These are phyloP conservation scores for Cosmopolites sordidus DNA, from an alignment of 2,888 invertebrate species.

Conservation along the genomic window DNA sequence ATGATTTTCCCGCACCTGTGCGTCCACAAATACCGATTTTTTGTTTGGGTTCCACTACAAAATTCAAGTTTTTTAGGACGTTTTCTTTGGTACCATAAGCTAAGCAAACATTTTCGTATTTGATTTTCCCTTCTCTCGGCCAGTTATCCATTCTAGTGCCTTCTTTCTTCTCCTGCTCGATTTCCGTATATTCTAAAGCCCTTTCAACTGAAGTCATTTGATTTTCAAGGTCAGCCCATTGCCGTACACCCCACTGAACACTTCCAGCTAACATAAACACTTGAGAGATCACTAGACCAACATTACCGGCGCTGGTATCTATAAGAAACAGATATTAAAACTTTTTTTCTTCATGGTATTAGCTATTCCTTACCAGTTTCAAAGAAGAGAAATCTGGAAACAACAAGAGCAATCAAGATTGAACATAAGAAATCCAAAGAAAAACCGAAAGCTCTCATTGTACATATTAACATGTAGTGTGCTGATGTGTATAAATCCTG, in stretches of 20 bases:
- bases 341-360: background rate
- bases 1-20: slow-evolving; percentile 80
- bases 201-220: slow-evolving; percentile 89
- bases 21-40: slow-evolving; percentile 78
- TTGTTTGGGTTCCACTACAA: slow-evolving; percentile 63
- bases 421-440: slow-evolving; percentile 37
- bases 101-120: slow-evolving; percentile 64
- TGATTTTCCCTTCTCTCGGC: slow-evolving; percentile 66
- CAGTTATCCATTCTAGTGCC: slow-evolving; percentile 59
- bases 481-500: slow-evolving; percentile 44
- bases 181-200: slow-evolving; percentile 50
- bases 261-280: slow-evolving; percentile 69
- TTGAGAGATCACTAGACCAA: slow-evolving; percentile 68
- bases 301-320: slow-evolving; percentile 35
- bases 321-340: too few species aligned
- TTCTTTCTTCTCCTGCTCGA: slow-evolving; percentile 44
- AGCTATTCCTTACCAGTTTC: slow-evolving; percentile 28
- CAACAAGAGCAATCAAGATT: slow-evolving; percentile 31
- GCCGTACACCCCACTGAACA: slow-evolving; percentile 63
- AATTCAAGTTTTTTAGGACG: slow-evolving; percentile 67
- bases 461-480: slow-evolving; percentile 37
- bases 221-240: slow-evolving; percentile 77
- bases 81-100: slow-evolving; percentile 68
- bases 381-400: slow-evolving; percentile 32
- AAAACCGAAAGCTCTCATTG: slow-evolving; percentile 41